Conservation (phyloP, 2,888 invertebrate genomes). For the Ferrisia virgata region DNA sequence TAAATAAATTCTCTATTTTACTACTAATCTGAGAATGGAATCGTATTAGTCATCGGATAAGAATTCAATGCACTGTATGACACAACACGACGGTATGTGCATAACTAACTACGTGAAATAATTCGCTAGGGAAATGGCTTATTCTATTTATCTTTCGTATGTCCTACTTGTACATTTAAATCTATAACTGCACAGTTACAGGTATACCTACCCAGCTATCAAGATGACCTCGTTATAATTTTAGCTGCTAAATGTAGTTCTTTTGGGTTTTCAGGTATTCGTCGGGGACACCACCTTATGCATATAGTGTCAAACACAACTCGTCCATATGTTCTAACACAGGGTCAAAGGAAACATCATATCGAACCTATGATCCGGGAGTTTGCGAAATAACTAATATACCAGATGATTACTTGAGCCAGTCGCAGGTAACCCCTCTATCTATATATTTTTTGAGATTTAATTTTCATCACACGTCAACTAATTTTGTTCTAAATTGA, state of each 20-base stretch:
- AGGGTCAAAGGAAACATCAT: slow-evolving; percentile 40
- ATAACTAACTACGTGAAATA: no score
- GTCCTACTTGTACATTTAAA: no score
- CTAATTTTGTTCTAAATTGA: no score
- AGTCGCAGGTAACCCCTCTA: slow-evolving; percentile 69
- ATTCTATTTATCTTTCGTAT: no score
- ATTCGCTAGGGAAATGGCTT: no score
- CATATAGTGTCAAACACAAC: slow-evolving; percentile 25
- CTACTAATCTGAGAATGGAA: neutral
- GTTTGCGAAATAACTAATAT: slow-evolving; percentile 75
- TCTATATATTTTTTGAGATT: no score
- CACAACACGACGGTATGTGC: no score
- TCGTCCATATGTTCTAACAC: slow-evolving; percentile 24
- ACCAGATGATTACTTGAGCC: slow-evolving; percentile 78
- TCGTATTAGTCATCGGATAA: neutral
- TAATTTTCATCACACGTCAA: no score
- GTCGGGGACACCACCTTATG: slow-evolving; percentile 13
- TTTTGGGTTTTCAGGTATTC: slow-evolving; percentile 2
- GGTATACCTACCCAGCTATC: no score
- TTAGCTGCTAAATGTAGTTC: neutral
- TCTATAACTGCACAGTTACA: no score
- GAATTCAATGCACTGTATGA: no score
- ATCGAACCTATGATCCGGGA: slow-evolving; percentile 50
- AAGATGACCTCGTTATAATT: slow-evolving; percentile 21
- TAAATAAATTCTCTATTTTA: neutral